phyloP scores from a whole-genome alignment of 2,888 invertebrate genomes.

The Geophilus truncorum region DNA sequence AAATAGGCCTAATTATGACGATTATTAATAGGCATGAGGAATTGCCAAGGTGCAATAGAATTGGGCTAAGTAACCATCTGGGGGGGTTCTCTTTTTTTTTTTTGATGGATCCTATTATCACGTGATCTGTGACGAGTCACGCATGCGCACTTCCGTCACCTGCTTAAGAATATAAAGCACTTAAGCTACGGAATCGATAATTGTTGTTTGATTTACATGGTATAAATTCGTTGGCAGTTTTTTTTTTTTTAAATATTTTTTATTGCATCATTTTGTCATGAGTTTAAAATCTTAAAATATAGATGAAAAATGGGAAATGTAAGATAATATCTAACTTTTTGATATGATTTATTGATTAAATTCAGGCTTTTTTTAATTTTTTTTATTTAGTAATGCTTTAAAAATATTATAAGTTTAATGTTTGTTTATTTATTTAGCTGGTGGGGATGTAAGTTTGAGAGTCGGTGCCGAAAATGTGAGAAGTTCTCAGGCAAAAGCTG shows the following conservation, averaged over 20 bases:
- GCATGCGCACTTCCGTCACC: slow-evolving; percentile 15
- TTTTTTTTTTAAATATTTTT: neutral
- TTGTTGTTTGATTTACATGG: neutral
- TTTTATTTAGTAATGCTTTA: neutral
- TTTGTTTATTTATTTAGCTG: neutral
- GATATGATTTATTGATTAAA: neutral
- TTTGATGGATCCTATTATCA: slow-evolving; percentile 16
- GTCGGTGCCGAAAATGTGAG: neutral
- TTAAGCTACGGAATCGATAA: neutral
- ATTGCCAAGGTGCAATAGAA: too few species aligned
- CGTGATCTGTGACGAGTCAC: slow-evolving; percentile 24
- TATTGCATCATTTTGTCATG: neutral
- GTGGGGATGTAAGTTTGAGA: neutral
- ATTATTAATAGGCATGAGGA: too few species aligned
- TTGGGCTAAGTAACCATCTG: neutral
- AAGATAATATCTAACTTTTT: neutral
- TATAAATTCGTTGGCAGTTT: neutral
- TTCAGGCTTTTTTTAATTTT: neutral
- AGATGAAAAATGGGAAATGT: too few species aligned
- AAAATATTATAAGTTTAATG: neutral
- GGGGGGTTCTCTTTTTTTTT: neutral
- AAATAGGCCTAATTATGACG: too few species aligned
- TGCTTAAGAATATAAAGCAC: slow-evolving; percentile 18
- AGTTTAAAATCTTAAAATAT: neutral
- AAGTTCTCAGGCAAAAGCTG: neutral